A percentile compares a stretch with the other conserved stretches of the same genome.
Evolutionary conservation across 2,888 invertebrate genomes (phyloP).

Genomic region (Synanthedon myopaeformis): DNA sequence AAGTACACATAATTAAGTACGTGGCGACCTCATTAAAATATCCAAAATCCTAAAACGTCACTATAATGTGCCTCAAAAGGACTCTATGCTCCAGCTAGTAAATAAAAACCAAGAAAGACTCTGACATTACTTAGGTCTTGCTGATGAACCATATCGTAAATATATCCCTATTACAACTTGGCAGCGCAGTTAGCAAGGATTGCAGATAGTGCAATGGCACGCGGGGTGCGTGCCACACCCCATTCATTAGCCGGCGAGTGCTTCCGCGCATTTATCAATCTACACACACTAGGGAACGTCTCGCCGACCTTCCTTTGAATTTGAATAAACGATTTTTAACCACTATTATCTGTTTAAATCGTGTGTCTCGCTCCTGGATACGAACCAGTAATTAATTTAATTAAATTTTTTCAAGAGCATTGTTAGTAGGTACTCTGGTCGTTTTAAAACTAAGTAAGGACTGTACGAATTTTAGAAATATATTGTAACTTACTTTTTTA

Average conservation of each 20-base stretch:
- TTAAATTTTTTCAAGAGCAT: too few relatives aligned
- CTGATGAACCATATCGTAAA: slow-evolving; percentile 27
- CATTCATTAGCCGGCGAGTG: slow-evolving; percentile 66
- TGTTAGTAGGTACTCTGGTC: too few relatives aligned
- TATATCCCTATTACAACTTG: slow-evolving; percentile 23
- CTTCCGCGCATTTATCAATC: slow-evolving; percentile 69
- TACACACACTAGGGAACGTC: slow-evolving; percentile 37
- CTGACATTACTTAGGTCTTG: too few relatives aligned
- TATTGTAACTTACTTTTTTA: too few relatives aligned
- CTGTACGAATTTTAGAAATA: too few relatives aligned
- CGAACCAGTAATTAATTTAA: too few relatives aligned
- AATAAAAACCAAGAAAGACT: too few relatives aligned
- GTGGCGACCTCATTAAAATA: neutral
- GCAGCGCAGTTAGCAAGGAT: slow-evolving; percentile 37
- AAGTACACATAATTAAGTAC: neutral
- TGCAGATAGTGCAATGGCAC: slow-evolving; percentile 50
- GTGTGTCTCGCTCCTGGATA: too few relatives aligned
- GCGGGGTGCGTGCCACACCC: slow-evolving; percentile 63
- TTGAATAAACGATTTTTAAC: slow-evolving; percentile 1
- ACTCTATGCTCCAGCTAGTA: too few relatives aligned
- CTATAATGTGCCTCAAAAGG: too few relatives aligned
- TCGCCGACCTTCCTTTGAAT: slow-evolving; percentile 16
- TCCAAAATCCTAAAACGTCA: too few relatives aligned
- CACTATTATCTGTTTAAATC: slow-evolving; percentile 5
- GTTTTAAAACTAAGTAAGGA: too few relatives aligned